A percentile compares a stretch with the other conserved stretches of the same genome.
Evolutionary conservation across 1,140 invertebrate genomes (phyloP).

Genomic region (Panagrolaimus sp.): DNA sequence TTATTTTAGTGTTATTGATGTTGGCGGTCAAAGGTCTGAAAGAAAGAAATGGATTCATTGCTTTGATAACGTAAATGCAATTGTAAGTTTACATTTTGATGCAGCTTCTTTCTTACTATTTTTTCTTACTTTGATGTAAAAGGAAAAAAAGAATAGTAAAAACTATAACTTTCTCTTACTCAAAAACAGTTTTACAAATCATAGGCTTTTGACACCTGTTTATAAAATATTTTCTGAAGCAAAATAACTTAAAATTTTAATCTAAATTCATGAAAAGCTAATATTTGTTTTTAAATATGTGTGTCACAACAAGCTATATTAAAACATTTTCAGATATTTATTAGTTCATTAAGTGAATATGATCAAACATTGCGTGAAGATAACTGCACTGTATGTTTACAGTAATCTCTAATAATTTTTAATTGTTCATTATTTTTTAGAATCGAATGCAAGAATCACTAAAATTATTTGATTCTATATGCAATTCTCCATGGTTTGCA

Average conservation of each 20-base stretch:
- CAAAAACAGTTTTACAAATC: no score
- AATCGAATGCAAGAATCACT: constrained; percentile 59
- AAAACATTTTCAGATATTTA: constrained; percentile 52
- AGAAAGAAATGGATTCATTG: constrained; percentile 70
- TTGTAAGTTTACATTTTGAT: background rate
- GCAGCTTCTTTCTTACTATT: no score
- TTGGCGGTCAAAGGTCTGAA: constrained; percentile 73
- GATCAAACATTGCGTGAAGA: constrained; percentile 62
- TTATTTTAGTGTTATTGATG: constrained; percentile 60
- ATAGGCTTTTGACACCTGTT: no score
- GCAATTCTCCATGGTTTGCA: constrained; percentile 58
- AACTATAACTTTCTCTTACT: no score
- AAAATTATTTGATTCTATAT: constrained; percentile 59
- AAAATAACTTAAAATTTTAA: no score
- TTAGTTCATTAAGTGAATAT: constrained; percentile 61
- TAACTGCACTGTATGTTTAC: constrained; percentile 48
- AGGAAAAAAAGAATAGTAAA: no score
- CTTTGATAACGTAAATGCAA: constrained; percentile 62
- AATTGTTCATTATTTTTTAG: constrained; percentile 38
- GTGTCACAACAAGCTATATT: no score
- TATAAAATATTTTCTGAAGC: no score
- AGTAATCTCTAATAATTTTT: background rate
- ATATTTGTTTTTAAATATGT: no score
- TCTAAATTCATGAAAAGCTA: background rate
- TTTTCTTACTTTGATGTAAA: no score